phyloP scores from a whole-genome alignment of 64 coral and sea anemone genomes.

The Hydrozoanthus tunicans region DNA sequence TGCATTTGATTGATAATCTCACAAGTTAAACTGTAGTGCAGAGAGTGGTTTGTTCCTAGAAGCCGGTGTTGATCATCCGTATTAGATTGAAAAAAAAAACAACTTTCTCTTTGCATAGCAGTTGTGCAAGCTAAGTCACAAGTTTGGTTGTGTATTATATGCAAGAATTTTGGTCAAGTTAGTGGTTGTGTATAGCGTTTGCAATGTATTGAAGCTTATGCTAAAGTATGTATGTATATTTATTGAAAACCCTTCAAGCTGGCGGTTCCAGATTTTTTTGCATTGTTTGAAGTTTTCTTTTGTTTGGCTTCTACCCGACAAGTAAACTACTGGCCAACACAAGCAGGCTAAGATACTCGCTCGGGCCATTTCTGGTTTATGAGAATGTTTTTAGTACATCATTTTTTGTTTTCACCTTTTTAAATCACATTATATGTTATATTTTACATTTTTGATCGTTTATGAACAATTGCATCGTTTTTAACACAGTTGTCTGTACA shows the following conservation, averaged over 20 bases:
- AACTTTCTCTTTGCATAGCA: not conserved
- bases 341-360: not conserved
- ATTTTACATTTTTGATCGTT: not conserved
- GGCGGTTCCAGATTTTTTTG: not conserved
- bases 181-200: slow-evolving; percentile 9
- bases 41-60: not conserved
- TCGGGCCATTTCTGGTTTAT: not conserved
- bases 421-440: not conserved
- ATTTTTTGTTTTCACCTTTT: not conserved
- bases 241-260: slow-evolving; percentile 64
- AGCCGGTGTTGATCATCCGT: slow-evolving; percentile 21
- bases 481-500: no score
- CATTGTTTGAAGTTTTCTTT: slow-evolving; percentile 19
- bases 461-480: no score
- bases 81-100: not conserved
- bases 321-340: not conserved
- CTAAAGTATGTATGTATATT: slow-evolving; percentile 56
- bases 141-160: slow-evolving; percentile 23
- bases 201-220: slow-evolving; percentile 5
- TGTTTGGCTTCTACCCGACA: not conserved
- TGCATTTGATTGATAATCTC: not conserved
- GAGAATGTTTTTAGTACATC: not conserved
- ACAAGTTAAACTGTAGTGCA: not conserved
- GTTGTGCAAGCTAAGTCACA: not conserved
- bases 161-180: slow-evolving; percentile 5